phyloP scores from a whole-genome alignment of 2,888 invertebrate species.

The Synergus umbraculus region DNA sequence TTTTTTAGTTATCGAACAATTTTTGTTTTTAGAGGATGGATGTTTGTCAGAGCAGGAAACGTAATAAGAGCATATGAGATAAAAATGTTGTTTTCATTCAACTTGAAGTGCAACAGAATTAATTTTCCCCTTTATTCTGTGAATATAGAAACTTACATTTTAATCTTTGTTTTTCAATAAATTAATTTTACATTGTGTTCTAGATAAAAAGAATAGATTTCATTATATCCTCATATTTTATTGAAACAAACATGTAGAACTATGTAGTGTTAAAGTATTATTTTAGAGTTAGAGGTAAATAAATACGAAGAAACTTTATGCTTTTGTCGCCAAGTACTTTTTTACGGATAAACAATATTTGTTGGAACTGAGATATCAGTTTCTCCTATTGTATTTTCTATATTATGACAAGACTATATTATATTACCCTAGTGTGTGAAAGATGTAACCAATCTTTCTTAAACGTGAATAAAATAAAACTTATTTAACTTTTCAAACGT shows the following conservation, averaged over 20 bases:
- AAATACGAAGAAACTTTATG: neutral
- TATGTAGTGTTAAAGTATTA: neutral
- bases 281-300: neutral
- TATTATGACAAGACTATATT: neutral
- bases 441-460: constrained; percentile 4
- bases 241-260: neutral
- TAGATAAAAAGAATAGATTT: too few relatives aligned
- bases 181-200: neutral
- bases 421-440: neutral
- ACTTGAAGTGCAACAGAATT: neutral
- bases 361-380: neutral
- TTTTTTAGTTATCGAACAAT: neutral
- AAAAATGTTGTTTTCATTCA: neutral
- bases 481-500: neutral
- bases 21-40: neutral
- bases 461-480: neutral
- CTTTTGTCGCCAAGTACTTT: neutral
- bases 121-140: neutral
- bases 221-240: neutral
- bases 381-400: constrained; percentile 14
- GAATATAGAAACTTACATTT: neutral
- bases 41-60: neutral
- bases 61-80: neutral
- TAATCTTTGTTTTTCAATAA: neutral
- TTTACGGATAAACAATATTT: neutral